Percentiles rank a stretch among this genome's conserved stretches.
Evolutionary conservation across 2,888 invertebrate genomes (phyloP).

Genomic region (Gonocerus acuteangulatus): DNA sequence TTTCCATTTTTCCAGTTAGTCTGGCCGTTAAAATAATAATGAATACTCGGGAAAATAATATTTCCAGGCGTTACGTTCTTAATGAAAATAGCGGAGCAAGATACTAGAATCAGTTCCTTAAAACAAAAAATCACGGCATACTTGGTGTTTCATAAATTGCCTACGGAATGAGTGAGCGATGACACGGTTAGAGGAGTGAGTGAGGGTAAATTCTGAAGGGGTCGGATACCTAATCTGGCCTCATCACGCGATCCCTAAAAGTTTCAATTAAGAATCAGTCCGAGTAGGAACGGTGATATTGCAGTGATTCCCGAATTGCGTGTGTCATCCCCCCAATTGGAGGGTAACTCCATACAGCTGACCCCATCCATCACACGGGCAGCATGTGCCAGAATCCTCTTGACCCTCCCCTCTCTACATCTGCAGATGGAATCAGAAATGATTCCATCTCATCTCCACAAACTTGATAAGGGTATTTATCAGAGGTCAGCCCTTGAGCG

Average conservation of each 20-base stretch:
- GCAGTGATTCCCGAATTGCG: background rate
- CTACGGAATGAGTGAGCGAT: too few species aligned
- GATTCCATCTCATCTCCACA: background rate
- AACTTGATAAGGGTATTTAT: conserved; percentile 16
- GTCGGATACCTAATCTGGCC: too few species aligned
- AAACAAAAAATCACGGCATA: too few species aligned
- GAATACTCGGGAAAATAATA: too few species aligned
- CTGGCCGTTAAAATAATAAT: too few species aligned
- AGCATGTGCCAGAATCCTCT: background rate
- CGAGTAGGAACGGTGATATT: background rate
- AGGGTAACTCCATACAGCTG: background rate
- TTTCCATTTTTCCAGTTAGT: too few species aligned
- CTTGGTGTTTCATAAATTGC: too few species aligned
- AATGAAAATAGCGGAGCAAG: too few species aligned
- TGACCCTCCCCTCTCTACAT: background rate
- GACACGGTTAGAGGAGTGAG: too few species aligned
- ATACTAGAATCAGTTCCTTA: too few species aligned
- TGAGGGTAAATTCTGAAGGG: too few species aligned
- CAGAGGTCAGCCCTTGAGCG: conserved; percentile 2
- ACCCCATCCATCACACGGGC: background rate
- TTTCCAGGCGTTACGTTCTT: too few species aligned
- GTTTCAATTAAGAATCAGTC: conserved; percentile 12
- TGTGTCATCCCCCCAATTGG: background rate
- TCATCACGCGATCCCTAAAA: conserved; percentile 17
- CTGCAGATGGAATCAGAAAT: background rate